Conservation (phyloP, 1,140 invertebrate species). For the Diploscapter pachys region DNA sequence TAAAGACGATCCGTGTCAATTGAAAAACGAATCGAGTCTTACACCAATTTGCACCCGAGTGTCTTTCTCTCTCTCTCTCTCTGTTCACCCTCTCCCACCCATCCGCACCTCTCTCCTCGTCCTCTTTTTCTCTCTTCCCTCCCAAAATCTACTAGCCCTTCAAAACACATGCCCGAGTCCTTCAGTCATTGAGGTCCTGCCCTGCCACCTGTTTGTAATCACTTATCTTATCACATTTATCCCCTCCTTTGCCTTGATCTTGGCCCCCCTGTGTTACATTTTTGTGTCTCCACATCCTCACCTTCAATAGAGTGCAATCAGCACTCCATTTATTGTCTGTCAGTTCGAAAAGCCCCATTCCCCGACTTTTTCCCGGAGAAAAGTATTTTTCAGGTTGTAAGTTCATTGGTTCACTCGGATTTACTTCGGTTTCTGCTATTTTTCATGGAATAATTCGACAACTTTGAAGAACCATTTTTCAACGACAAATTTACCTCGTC, state of each 20-base stretch:
- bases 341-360: constrained; percentile 1
- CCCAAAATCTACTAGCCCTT: neutral
- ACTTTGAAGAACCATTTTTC: neutral
- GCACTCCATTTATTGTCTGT: constrained; percentile 7
- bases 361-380: constrained; percentile 12
- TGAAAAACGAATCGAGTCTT: too few species aligned
- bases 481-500: neutral
- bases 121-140: neutral
- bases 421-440: neutral
- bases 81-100: neutral
- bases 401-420: neutral
- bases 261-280: neutral
- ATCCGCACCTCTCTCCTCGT: neutral
- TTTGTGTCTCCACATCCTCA: neutral
- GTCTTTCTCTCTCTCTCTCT: constrained; percentile 9
- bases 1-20: too few species aligned
- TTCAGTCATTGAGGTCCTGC: neutral
- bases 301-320: neutral
- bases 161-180: neutral
- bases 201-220: neutral
- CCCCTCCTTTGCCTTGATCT: constrained; percentile 1
- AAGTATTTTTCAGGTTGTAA: neutral
- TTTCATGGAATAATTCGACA: neutral
- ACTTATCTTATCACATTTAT: constrained; percentile 13
- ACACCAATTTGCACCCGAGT: constrained; percentile 20